Conservation (phyloP, 2,797 vertebrate species). For the Sebastes elongatus region DNA sequence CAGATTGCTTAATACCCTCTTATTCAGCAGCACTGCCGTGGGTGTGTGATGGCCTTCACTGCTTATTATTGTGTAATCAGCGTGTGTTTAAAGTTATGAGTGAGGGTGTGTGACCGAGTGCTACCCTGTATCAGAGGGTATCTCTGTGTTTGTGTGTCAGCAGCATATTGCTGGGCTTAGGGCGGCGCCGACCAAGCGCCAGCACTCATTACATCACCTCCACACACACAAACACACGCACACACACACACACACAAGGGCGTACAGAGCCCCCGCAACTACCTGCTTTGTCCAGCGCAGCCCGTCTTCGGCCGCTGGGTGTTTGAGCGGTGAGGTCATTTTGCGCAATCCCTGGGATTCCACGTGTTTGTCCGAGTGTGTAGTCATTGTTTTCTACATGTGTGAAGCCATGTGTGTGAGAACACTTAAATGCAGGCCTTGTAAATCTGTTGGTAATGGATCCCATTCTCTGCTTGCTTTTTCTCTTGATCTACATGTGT, state of each 20-base stretch:
- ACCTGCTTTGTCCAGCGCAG: slow-evolving; percentile 70
- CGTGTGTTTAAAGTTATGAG: slow-evolving; percentile 38
- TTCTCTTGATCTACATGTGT: background rate
- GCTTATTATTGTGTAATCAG: slow-evolving; percentile 52
- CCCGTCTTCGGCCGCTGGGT: slow-evolving; percentile 53
- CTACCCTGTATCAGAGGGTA: slow-evolving; percentile 60
- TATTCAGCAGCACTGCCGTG: slow-evolving; percentile 29
- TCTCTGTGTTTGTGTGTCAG: slow-evolving; percentile 68
- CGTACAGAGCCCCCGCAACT: slow-evolving; percentile 46
- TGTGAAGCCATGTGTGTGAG: slow-evolving; percentile 10
- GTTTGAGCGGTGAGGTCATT: slow-evolving; percentile 69
- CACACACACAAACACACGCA: slow-evolving; percentile 37
- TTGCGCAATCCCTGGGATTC: slow-evolving; percentile 52
- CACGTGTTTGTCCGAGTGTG: slow-evolving; percentile 40
- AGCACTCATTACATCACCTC: slow-evolving; percentile 72
- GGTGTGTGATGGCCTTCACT: slow-evolving; percentile 47
- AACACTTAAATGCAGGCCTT: slow-evolving; percentile 18
- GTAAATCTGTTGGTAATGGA: slow-evolving; percentile 14
- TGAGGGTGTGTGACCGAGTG: slow-evolving; percentile 40
- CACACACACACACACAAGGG: slow-evolving; percentile 27
- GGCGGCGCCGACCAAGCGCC: slow-evolving; percentile 59
- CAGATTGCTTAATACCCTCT: slow-evolving; percentile 24
- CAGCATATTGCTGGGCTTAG: slow-evolving; percentile 64
- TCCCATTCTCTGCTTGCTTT: slow-evolving; percentile 21
- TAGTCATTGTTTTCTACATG: slow-evolving; percentile 49